These are phyloP conservation scores for Poecilia latipinna DNA, from an alignment of 2,113 vertebrate species.

Conservation along the genomic window DNA sequence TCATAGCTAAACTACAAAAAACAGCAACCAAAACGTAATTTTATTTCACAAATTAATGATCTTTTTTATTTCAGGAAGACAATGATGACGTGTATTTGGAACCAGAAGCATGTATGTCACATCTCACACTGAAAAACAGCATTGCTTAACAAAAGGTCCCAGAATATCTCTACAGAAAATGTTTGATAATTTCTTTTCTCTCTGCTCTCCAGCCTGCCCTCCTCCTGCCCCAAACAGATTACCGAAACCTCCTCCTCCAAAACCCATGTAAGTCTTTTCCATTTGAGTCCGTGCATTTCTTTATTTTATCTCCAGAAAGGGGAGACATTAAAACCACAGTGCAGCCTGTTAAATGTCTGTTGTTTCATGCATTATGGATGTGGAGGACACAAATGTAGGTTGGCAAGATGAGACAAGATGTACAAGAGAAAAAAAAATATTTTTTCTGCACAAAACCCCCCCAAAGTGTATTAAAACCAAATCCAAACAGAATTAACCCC, in stretches of 20 bases:
- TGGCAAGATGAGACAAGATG: too few species aligned
- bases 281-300: not conserved
- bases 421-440: too few species aligned
- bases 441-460: too few species aligned
- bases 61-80: conserved; percentile 63
- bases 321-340: too few species aligned
- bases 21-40: not conserved
- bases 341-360: not conserved
- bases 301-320: not conserved
- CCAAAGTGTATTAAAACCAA: too few species aligned
- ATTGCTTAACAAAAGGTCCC: not conserved
- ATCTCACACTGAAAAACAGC: not conserved
- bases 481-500: too few species aligned
- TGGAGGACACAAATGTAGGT: too few species aligned
- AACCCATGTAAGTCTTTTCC: conserved; percentile 65
- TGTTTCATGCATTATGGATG: not conserved
- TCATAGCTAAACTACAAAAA: not conserved
- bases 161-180: not conserved
- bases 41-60: not conserved
- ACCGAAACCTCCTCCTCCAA: conserved; percentile 34
- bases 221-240: conserved; percentile 40
- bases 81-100: conserved; percentile 78
- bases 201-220: conserved; percentile 57
- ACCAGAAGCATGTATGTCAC: conserved; percentile 69
- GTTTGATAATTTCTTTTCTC: not conserved